A percentile compares a stretch with the other conserved stretches of the same genome.
phyloP scores from a whole-genome alignment of 2,797 vertebrate species.

The Lindbergichthys nudifrons region DNA sequence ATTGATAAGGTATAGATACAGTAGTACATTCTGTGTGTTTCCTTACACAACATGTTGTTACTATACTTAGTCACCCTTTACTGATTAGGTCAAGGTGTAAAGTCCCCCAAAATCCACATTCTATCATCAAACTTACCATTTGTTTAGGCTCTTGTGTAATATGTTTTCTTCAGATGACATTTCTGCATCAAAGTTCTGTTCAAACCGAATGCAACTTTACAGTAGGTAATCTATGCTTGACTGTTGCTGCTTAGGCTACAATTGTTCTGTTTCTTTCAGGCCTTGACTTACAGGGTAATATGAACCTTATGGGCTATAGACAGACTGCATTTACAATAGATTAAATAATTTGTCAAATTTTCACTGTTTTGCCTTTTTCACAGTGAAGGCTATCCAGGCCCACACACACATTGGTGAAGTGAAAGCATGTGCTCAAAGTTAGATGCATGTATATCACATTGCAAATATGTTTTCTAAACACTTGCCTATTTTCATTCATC shows the following conservation, averaged over 20 bases:
- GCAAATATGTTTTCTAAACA: conserved; percentile 33
- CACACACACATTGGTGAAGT: conserved; percentile 19
- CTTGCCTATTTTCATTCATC: conserved; percentile 21
- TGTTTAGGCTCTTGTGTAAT: background rate
- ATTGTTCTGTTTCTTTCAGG: background rate
- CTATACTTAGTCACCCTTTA: background rate
- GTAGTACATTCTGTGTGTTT: no score
- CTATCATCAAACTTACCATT: background rate
- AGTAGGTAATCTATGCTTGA: background rate
- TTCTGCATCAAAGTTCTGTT: background rate
- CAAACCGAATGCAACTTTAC: background rate
- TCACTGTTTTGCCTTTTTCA: conserved; percentile 18
- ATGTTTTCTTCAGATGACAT: background rate
- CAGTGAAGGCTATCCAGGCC: conserved; percentile 36
- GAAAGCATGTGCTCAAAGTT: conserved; percentile 18
- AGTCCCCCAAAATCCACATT: background rate
- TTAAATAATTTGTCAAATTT: conserved; percentile 42
- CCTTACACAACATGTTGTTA: background rate
- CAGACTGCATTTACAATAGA: conserved; percentile 20
- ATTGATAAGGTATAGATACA: background rate
- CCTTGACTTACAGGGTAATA: background rate
- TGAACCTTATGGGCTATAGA: background rate
- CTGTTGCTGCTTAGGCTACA: background rate
- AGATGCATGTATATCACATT: conserved; percentile 26
- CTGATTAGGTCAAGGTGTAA: background rate